A percentile compares a stretch with the other conserved stretches of the same genome.
These are phyloP conservation scores for Ophraella communa DNA, from an alignment of 2,888 invertebrate genomes.

Conservation along the genomic window DNA sequence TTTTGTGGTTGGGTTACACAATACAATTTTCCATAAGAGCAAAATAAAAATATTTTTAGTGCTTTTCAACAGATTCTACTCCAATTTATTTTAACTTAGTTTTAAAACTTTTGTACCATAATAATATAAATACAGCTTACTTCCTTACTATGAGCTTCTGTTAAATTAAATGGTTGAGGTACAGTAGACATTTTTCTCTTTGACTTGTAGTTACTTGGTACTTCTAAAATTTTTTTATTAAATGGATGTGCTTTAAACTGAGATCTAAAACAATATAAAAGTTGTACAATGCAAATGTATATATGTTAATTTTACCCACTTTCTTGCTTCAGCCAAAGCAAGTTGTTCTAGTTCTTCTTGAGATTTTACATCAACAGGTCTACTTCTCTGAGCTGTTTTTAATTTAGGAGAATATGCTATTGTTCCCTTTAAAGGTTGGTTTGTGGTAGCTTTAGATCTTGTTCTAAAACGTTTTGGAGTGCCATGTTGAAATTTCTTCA, in stretches of 20 bases:
- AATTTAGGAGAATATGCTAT: conserved; percentile 64
- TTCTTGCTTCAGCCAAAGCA: conserved; percentile 70
- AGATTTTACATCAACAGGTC: conserved; percentile 64
- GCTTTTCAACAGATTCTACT: no score
- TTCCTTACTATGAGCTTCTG: conserved; percentile 48
- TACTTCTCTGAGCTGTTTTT: conserved; percentile 63
- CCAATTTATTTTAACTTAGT: no score
- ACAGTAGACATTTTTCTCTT: conserved; percentile 65
- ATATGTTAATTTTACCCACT: conserved; percentile 52
- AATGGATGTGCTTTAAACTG: conserved; percentile 73
- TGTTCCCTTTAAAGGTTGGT: conserved; percentile 48
- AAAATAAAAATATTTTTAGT: no score
- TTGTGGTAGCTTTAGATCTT: conserved; percentile 33
- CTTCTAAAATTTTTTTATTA: conserved; percentile 66
- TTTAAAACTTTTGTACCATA: no score
- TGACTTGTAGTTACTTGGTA: conserved; percentile 54
- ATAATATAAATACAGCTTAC: background rate
- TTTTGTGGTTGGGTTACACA: no score
- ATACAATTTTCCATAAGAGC: no score
- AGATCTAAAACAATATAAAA: conserved; percentile 54
- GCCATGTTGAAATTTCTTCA: conserved; percentile 61
- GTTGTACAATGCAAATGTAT: conserved; percentile 2
- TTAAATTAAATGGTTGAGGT: conserved; percentile 71
- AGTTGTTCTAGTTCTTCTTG: conserved; percentile 68
- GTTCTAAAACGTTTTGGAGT: conserved; percentile 65